Evolutionary conservation across 2,888 invertebrate genomes (phyloP).

Genomic region (Caenorhabditis doughertyi): DNA sequence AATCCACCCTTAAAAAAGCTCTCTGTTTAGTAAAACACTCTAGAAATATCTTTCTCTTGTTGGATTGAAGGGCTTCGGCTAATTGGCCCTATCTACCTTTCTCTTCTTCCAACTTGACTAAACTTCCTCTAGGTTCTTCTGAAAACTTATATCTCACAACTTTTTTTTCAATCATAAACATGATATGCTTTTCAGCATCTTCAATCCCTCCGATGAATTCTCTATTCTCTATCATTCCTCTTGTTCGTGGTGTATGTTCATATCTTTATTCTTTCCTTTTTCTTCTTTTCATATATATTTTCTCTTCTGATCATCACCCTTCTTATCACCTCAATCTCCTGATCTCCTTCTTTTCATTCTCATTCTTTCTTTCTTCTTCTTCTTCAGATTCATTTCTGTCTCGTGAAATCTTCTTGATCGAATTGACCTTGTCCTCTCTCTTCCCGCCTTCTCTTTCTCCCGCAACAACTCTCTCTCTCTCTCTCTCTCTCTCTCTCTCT

Average conservation of each 20-base stretch:
- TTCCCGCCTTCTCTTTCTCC: neutral
- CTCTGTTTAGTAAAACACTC: no score
- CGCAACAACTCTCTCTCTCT: neutral
- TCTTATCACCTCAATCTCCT: neutral
- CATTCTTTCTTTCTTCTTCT: neutral
- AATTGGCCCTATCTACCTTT: no score
- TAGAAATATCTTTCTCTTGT: no score
- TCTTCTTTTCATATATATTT: neutral
- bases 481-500: neutral
- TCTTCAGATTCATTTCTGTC: neutral
- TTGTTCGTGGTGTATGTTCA: slow-evolving; percentile 4
- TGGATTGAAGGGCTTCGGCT: no score
- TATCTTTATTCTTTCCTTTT: neutral
- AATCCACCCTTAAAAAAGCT: no score
- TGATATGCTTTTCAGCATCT: neutral
- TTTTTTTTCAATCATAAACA: no score
- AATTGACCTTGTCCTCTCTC: slow-evolving; percentile 3
- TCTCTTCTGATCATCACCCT: neutral
- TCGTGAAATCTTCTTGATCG: slow-evolving; percentile 25
- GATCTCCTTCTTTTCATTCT: neutral
- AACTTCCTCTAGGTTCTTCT: no score
- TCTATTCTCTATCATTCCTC: neutral
- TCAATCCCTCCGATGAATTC: neutral
- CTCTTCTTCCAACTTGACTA: no score
- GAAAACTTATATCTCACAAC: no score